Base-by-base conservation (phyloP, 2,888 invertebrate genomes). In the Sturmia bella region DNA sequence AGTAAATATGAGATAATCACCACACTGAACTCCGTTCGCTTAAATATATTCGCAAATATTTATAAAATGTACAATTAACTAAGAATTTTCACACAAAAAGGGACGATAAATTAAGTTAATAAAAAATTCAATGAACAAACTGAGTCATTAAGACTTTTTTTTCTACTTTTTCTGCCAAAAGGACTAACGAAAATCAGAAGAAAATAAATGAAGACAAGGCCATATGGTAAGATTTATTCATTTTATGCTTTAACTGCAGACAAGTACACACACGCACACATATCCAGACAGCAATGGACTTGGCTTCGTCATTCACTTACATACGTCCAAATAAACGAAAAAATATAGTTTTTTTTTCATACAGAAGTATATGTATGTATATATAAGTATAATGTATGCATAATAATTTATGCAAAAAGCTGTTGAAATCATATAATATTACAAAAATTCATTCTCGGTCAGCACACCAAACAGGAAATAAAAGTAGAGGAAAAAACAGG, bases 101-200 rank as follows among this genome's bases (percentile, higher is more conserved):
- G 12, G 19, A 21, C 15, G 4, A 50, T 50, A 21, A 19, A 21
- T 21, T 19, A 50, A 50, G 21, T 50, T 50, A 50, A 50, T 50
- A 50, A 50, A 12, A 50, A 50, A 50, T 21, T 50, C 48, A 50
- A 50, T 50, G 48, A 50, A 50, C 19, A 50, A 17, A 50, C 21
- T 50, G 12, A 21, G 12, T 27, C 27, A 27, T 27, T 27, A 27
- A 27, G 27, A 27, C 27, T 27, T 3, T 27, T 50, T 50, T 19
- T 12, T 3, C 12, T 1, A 6, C 24, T n/a, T 13, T 24, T 27
- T 27, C 13, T 13, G 3, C 5, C 52, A 4, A 52, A 52, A 24
- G 7, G 0, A n/a, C 52, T 13, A 52, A 21, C 24, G n/a, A 52
- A 52, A 27, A 50, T 12, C 12, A 50, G 5, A 24, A 52, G 24